Percentiles rank a stretch among this genome's conserved stretches.
Evolutionary conservation across 2,113 vertebrate species (phyloP).

Genomic region (Riparia riparia): DNA sequence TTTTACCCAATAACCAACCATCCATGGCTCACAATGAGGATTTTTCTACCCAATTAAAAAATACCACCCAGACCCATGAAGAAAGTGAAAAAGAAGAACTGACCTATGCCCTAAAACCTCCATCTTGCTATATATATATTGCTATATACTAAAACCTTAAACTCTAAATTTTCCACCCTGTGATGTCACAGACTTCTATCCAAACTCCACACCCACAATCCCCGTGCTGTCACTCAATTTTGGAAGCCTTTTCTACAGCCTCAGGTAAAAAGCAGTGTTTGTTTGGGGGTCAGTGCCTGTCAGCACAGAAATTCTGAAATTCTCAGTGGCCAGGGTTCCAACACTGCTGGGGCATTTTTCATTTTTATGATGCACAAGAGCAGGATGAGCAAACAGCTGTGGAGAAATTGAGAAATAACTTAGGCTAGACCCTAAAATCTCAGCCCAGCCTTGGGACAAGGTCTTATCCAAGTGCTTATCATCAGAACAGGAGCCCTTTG

Average conservation of each 20-base stretch:
- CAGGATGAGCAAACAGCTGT: neutral
- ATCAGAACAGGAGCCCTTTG: neutral
- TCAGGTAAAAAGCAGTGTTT: neutral
- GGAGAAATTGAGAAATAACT: neutral
- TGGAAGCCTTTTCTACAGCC: neutral
- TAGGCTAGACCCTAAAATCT: neutral
- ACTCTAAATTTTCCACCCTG: neutral
- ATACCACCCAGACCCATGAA: neutral
- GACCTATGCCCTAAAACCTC: neutral
- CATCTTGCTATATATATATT: neutral
- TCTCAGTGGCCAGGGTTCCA: neutral
- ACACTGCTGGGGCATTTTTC: neutral
- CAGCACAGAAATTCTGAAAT: neutral
- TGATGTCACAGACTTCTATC: neutral
- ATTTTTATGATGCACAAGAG: neutral
- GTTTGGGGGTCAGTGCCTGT: neutral
- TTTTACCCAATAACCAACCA: neutral
- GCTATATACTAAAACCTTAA: neutral
- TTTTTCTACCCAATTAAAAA: neutral
- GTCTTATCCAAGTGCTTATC: neutral
- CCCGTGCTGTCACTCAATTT: neutral
- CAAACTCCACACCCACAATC: neutral
- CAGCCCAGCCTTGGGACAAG: neutral
- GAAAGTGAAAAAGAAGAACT: neutral
- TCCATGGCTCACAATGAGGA: fast-evolving